Percentiles rank a stretch among this genome's conserved stretches.
These are phyloP conservation scores for Crocallis elinguaria DNA, from an alignment of 2,888 invertebrate genomes.

Conservation along the genomic window DNA sequence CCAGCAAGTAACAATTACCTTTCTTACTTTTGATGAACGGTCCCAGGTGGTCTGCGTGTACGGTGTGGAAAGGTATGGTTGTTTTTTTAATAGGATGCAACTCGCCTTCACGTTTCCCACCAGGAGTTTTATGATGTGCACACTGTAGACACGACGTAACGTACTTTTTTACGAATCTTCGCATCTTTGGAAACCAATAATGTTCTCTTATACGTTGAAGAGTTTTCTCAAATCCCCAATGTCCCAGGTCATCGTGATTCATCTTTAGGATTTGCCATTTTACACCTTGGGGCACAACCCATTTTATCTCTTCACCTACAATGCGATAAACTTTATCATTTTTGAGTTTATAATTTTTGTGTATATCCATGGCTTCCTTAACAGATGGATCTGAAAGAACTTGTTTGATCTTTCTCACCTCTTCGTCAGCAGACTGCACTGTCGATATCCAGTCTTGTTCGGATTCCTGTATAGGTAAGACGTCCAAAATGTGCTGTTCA, in stretches of 20 bases:
- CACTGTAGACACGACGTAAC: neutral
- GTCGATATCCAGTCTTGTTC: conserved; percentile 29
- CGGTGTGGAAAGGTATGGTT: too few species aligned
- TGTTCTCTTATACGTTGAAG: neutral
- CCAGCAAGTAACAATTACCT: too few species aligned
- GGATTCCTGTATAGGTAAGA: neutral
- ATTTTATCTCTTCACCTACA: neutral
- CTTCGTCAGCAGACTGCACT: conserved; percentile 28
- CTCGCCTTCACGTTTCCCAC: too few species aligned
- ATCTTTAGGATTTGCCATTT: neutral
- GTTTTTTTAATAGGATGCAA: too few species aligned
- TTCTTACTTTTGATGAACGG: too few species aligned
- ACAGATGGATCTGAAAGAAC: conserved; percentile 22
- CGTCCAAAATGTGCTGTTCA: neutral
- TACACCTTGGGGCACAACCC: neutral
- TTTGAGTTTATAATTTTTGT: conserved; percentile 36
- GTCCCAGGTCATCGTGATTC: conserved; percentile 26
- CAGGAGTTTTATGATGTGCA: neutral
- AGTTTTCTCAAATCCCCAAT: conserved; percentile 34
- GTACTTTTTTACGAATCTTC: neutral
- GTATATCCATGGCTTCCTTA: conserved; percentile 16
- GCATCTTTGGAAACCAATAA: conserved; percentile 4
- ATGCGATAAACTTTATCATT: conserved; percentile 15
- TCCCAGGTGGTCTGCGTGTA: too few species aligned
- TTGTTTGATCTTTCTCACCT: conserved; percentile 20